Conservation (phyloP, 2,113 vertebrate genomes). For the Vulpes ferrilata region DNA sequence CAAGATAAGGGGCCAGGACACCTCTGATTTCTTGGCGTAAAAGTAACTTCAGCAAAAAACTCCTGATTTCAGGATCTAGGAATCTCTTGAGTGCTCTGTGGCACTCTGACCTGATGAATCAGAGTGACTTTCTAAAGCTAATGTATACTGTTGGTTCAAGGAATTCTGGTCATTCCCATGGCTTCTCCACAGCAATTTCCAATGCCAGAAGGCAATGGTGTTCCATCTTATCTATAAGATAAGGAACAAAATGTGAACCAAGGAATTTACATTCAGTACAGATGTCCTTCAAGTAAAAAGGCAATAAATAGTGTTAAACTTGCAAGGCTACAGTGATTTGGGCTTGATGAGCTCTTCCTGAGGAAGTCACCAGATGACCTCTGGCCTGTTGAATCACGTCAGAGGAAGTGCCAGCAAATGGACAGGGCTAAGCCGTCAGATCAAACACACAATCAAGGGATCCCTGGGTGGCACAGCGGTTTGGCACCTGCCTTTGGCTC, state of each 20-base stretch:
- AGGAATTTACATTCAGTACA: background rate
- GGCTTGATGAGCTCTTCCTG: background rate
- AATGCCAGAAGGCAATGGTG: background rate
- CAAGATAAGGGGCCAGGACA: background rate
- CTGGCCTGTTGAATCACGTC: too few relatives aligned
- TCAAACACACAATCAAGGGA: background rate
- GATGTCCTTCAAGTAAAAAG: background rate
- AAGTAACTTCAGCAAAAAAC: background rate
- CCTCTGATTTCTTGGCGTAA: background rate
- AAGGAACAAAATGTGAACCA: background rate
- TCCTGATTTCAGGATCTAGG: background rate
- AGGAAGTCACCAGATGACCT: background rate
- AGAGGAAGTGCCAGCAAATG: background rate
- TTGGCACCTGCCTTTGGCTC: too few relatives aligned
- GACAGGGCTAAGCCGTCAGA: background rate
- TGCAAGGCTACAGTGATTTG: background rate
- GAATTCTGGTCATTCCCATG: background rate
- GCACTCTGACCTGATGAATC: background rate
- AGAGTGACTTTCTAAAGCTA: background rate
- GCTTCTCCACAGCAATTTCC: background rate
- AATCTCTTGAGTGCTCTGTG: background rate
- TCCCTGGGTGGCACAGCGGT: too few relatives aligned
- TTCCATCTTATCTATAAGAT: background rate
- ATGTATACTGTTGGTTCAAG: background rate
- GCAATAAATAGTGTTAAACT: background rate